phyloP scores from a whole-genome alignment of 2,888 invertebrate genomes.

The Chironomus riparius region DNA sequence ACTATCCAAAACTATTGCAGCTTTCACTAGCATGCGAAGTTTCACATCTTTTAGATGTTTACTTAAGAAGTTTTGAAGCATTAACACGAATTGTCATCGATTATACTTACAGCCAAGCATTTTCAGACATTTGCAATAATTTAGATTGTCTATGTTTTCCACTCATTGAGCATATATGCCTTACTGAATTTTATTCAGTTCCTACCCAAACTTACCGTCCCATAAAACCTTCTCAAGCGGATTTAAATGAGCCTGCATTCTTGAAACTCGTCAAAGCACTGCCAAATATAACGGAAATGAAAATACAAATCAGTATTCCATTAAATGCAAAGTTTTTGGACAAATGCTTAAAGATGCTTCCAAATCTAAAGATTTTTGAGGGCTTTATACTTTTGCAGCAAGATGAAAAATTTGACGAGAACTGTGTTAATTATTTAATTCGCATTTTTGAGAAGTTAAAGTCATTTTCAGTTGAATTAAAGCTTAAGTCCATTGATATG shows the following conservation, averaged over 20 bases:
- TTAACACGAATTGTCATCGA: background rate
- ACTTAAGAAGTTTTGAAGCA: background rate
- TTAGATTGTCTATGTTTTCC: background rate
- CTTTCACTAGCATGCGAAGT: background rate
- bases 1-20: background rate
- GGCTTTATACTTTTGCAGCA: background rate
- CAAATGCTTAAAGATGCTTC: background rate
- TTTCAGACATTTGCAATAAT: background rate
- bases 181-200: slow-evolving; percentile 9
- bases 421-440: too few relatives aligned
- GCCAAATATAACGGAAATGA: background rate
- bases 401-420: background rate
- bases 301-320: background rate
- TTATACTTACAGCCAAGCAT: background rate
- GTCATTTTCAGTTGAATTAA: too few relatives aligned
- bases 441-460: too few relatives aligned
- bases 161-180: background rate
- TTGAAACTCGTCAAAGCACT: background rate
- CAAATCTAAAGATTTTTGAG: background rate
- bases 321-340: background rate
- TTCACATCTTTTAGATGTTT: background rate
- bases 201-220: background rate
- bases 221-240: too few relatives aligned
- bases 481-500: too few relatives aligned
- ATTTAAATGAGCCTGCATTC: background rate